These are phyloP conservation scores for Atrina japonica DNA, from an alignment of 2,888 invertebrate species.

Conservation along the genomic window DNA sequence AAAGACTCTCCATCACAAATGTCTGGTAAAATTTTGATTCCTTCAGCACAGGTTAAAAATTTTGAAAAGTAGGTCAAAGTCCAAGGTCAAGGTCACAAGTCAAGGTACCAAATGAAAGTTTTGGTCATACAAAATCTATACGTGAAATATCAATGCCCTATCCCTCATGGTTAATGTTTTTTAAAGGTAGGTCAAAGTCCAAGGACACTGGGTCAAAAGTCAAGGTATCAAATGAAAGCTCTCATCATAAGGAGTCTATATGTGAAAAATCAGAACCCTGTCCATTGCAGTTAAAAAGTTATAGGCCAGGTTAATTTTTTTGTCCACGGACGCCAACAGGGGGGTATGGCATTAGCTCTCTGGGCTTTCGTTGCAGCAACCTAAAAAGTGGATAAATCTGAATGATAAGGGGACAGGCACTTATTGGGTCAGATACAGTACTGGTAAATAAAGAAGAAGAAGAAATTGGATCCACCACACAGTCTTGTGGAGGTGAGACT, in stretches of 20 bases:
- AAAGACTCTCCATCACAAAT: too few species aligned
- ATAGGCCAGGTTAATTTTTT: neutral
- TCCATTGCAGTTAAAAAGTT: neutral
- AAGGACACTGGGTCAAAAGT: neutral
- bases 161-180: neutral
- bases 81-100: conserved; percentile 4
- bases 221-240: neutral
- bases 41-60: too few species aligned
- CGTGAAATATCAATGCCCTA: neutral
- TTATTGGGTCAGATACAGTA: too few species aligned
- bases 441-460: too few species aligned
- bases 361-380: neutral
- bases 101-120: neutral
- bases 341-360: neutral
- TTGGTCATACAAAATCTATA: neutral
- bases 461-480: too few species aligned
- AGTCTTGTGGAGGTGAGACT: too few species aligned
- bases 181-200: too few species aligned
- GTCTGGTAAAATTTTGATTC: too few species aligned
- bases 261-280: neutral
- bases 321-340: too few species aligned
- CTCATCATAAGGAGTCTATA: neutral
- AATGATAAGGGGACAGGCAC: too few species aligned
- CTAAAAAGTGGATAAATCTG: neutral
- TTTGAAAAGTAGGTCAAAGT: too few species aligned